Percentiles rank a stretch among this genome's conserved stretches.
phyloP scores from a whole-genome alignment of 1,140 invertebrate genomes.

The Drosophila watanabei region DNA sequence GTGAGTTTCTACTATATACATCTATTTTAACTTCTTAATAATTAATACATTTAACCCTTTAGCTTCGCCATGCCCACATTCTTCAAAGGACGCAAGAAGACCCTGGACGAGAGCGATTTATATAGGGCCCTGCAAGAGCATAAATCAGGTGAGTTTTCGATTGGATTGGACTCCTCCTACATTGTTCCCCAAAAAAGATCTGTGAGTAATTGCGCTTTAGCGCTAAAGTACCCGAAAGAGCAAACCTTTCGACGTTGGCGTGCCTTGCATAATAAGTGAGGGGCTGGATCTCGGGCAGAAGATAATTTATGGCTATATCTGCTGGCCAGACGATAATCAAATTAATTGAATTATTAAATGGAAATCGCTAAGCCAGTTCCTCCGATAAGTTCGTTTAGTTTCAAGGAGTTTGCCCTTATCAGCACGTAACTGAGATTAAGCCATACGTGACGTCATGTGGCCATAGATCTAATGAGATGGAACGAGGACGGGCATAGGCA shows the following conservation, averaged over 20 bases:
- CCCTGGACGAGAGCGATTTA: conserved; percentile 87
- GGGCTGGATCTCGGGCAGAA: conserved; percentile 1
- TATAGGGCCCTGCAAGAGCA: conserved; percentile 88
- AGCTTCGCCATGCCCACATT: conserved; percentile 87
- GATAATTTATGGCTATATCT: conserved; percentile 47
- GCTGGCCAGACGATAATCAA: conserved; percentile 26
- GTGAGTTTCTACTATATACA: conserved; percentile 37
- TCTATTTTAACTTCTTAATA: background rate
- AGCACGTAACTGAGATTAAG: conserved; percentile 51
- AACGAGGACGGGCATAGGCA: background rate
- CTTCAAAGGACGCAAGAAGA: conserved; percentile 86
- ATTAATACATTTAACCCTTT: background rate
- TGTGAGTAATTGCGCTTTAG: conserved; percentile 13
- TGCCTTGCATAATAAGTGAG: conserved; percentile 45
- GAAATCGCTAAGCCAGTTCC: conserved; percentile 13
- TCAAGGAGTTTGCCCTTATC: conserved; percentile 41
- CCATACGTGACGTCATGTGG: conserved; percentile 50
- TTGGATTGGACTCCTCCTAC: background rate
- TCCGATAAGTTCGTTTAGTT: conserved; percentile 20
- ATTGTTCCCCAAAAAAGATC: background rate
- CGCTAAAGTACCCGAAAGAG: background rate
- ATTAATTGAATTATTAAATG: conserved; percentile 56
- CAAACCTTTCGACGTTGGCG: background rate
- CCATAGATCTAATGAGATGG: conserved; percentile 9
- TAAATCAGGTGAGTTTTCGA: conserved; percentile 84